These are phyloP conservation scores for Cataglyphis rosenhaueri DNA, from an alignment of 2,888 invertebrate genomes.

Conservation along the genomic window DNA sequence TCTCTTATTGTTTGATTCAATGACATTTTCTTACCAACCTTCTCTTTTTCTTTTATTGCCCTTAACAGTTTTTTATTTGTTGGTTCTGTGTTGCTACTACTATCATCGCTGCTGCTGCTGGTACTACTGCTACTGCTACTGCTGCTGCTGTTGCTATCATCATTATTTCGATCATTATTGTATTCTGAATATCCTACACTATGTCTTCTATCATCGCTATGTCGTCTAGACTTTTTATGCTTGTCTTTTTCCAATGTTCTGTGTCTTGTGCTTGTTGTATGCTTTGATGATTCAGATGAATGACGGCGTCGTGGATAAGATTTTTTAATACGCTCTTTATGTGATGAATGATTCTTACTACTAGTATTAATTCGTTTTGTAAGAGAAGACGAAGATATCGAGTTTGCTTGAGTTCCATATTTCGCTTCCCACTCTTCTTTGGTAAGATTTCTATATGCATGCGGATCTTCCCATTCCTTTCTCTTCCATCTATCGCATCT, in stretches of 20 bases:
- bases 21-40: constrained; percentile 80
- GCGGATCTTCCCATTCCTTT: constrained; percentile 77
- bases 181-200: neutral
- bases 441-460: constrained; percentile 81
- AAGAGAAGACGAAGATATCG: neutral
- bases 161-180: neutral
- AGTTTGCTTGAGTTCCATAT: constrained; percentile 70
- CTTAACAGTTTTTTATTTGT: constrained; percentile 80
- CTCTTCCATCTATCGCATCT: constrained; percentile 75
- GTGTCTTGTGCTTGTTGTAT: neutral
- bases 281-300: constrained; percentile 36
- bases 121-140: neutral
- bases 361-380: neutral
- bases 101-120: constrained; percentile 48
- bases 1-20: constrained; percentile 82
- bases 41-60: constrained; percentile 81
- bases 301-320: constrained; percentile 18
- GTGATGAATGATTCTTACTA: neutral
- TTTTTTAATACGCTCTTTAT: neutral
- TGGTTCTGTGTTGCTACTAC: constrained; percentile 53
- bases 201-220: constrained; percentile 41
- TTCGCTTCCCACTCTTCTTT: constrained; percentile 84
- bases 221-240: constrained; percentile 22
- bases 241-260: constrained; percentile 19
- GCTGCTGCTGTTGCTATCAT: neutral